Base-by-base conservation (phyloP, 2,888 invertebrate genomes). In the Eupithecia centaureata region DNA sequence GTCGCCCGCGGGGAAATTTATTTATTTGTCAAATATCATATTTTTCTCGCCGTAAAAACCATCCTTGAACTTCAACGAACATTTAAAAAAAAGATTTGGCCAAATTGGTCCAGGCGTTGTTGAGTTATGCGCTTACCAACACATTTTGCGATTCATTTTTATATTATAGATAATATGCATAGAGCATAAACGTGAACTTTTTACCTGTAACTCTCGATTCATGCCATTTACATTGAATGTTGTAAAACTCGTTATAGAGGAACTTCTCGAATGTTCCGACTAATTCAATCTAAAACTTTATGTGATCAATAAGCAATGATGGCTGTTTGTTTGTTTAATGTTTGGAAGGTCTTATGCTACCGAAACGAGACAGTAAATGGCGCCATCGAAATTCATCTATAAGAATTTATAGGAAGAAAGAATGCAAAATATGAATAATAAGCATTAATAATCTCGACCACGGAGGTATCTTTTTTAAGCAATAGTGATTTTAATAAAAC, bases 201-300 rank as follows among this genome's bases (percentile, higher is more conserved):
- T 42, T 42, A 42, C 18, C n/a, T 42, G n/a, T 8, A 18, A n/a
- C 38, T 7, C 18, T 42, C 2, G 18, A 8, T 42, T 2, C 18
- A 42, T 42, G 42, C 42, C 38, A 42, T 42, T 42, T 18, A 42
- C 42, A 42, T 18, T 42, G 42, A 42, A 42, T 42, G 18, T 42
- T 42, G n/a, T 42, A n/a, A 18, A 42, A 10, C 42, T 42, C 18
- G 42, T 42, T 42, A 18, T 8, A 2, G 42, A 42, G 42, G 18
- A 8, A 42, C 42, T 42, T 42, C 42, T 42, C 42, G 18, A 18
- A 42, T 42, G 42, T 18, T 38, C n/a, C 8, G 42, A 42, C 42
- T 42, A 38, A 32, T 32, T 32, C 32, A 12, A 10, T 42, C 18
- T 8, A 42, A 42, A 42, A 8, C 8, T 42, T 42, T 2, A 42